phyloP scores from a whole-genome alignment of 1,140 invertebrate genomes.

The Adelges cooleyi region DNA sequence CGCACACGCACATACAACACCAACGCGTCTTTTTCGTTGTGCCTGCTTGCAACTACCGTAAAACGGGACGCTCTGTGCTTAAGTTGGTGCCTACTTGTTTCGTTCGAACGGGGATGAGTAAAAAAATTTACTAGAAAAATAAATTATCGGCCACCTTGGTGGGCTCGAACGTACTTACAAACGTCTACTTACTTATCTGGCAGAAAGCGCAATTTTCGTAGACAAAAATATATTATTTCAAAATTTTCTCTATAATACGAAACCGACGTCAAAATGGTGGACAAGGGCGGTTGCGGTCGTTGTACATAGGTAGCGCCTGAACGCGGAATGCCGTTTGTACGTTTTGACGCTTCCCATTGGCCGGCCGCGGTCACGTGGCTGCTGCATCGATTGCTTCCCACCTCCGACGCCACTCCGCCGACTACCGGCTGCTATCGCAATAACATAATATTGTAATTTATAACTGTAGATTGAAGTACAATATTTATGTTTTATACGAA shows the following conservation, averaged over 20 bases:
- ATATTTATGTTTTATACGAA: no score
- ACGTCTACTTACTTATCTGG: constrained; percentile 4
- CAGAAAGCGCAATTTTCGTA: background rate
- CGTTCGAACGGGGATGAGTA: background rate
- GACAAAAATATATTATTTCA: constrained; percentile 1
- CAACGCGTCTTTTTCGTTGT: constrained; percentile 6
- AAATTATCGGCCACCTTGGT: background rate
- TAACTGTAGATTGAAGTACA: no score
- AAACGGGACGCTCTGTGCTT: constrained; percentile 1
- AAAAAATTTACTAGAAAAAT: background rate
- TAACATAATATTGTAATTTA: background rate
- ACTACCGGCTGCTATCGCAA: background rate
- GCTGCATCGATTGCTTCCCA: constrained; percentile 14
- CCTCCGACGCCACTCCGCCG: background rate
- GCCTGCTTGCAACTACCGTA: background rate
- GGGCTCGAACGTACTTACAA: background rate
- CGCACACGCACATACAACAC: constrained; percentile 1
- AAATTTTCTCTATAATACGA: constrained; percentile 1
- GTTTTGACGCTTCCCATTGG: background rate
- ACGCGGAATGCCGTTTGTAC: background rate
- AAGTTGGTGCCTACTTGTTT: constrained; percentile 25
- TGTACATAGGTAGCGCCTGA: constrained; percentile 22
- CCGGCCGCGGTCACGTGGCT: background rate
- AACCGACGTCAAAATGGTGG: constrained; percentile 21
- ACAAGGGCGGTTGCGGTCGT: constrained; percentile 20